Conservation (phyloP, 2,888 invertebrate genomes). For the Craniophora ligustri region DNA sequence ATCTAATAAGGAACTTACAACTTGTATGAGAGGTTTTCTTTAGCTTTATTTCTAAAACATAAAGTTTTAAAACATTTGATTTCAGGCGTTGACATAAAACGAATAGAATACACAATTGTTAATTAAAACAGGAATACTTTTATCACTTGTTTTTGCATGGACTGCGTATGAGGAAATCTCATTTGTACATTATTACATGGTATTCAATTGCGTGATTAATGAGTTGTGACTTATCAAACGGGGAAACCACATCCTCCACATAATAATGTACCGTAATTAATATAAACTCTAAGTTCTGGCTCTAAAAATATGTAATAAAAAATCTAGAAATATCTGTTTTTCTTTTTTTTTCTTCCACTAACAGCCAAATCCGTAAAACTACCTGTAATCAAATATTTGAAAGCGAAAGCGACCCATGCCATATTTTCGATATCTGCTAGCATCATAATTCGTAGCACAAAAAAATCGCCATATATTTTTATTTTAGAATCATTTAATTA, state of each 20-base stretch:
- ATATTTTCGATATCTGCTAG: too few relatives aligned
- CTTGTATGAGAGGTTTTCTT: slow-evolving; percentile 14
- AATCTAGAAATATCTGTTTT: too few relatives aligned
- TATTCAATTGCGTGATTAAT: slow-evolving; percentile 50
- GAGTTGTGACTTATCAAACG: slow-evolving; percentile 39
- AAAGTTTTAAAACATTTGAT: slow-evolving; percentile 13
- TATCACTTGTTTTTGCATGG: slow-evolving; percentile 35
- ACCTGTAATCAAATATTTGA: too few relatives aligned
- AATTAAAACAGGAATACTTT: slow-evolving; percentile 38
- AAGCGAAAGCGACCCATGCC: too few relatives aligned
- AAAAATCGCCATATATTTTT: too few relatives aligned
- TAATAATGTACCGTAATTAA: slow-evolving; percentile 7
- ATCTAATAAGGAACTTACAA: slow-evolving; percentile 30
- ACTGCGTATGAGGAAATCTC: slow-evolving; percentile 31
- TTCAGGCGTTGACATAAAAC: slow-evolving; percentile 25
- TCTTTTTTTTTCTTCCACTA: too few relatives aligned
- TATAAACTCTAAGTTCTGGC: too few relatives aligned
- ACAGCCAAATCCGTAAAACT: too few relatives aligned
- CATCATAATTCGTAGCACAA: too few relatives aligned
- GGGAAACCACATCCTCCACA: slow-evolving; percentile 52
- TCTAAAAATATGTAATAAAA: too few relatives aligned
- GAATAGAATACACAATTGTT: slow-evolving; percentile 27
- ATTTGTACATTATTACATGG: slow-evolving; percentile 50
- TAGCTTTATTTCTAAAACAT: slow-evolving; percentile 18
- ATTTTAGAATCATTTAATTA: too few relatives aligned